Evolutionary conservation across 2,113 vertebrate genomes (phyloP), one percentile per base, ranked within the genome.

Genomic region (Zosterops lateralis): DNA sequence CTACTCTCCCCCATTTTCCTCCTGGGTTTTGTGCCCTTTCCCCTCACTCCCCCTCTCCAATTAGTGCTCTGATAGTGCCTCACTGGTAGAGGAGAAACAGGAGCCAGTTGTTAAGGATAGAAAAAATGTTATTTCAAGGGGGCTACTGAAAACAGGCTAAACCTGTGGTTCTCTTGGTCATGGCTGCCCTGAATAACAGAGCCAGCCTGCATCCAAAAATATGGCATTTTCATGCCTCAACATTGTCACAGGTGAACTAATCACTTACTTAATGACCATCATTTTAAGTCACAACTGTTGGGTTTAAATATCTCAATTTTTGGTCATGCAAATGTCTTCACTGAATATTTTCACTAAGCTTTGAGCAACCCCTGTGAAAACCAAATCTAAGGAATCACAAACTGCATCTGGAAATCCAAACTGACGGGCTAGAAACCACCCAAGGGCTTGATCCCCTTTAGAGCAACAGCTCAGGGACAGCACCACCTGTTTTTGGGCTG

Each of bases 281-380:
- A 1, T 8, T 79, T 21, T 50, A 60, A 88, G 34, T 54, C 25
- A 14, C 0, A 0, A 48, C 48, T 5, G 1, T 16, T 45, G 7
- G 21, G 34, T 68, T 85, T 65, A 72, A 62, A 48, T 3, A 15
- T 10, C 50, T 68, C 84, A 2, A 9, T 3, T 68, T 84, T 53
- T 2, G 3, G 31, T 21, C 61, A 16, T 5, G 28, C 9, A 34
- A 24, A 2, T 18, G 31, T 68, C 70, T 70, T 22, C 19, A 28
- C 2, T 3, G 18, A 62, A 19, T 7, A 26, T 38, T 84, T 84
- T 38, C 42, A 14, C 6, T 20, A 10, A 17, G 45, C 7, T 62
- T 44, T 31, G n/a, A 72, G 45, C 12, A 56, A 34, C n/a, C 25
- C 40, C 22, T 36, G 16, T 47, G 62, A 68, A 84, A 82, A 42